Conservation (phyloP, 2,888 invertebrate species). For the Rhagonycha fulva region DNA sequence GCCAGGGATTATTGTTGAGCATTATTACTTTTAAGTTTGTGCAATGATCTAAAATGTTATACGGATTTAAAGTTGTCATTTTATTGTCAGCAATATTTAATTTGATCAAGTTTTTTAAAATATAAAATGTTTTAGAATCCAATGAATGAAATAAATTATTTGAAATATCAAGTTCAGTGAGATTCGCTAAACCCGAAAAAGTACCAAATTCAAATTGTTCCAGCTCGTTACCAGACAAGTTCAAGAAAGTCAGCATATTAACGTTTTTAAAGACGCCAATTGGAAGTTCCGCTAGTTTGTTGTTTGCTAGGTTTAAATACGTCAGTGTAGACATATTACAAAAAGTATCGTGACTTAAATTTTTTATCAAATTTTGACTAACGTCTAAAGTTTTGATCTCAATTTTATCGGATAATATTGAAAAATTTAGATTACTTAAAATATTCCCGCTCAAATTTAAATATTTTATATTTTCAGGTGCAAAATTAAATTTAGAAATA, state of each 20-base stretch:
- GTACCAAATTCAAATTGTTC: not conserved
- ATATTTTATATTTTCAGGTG: not conserved
- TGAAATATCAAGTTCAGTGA: not conserved
- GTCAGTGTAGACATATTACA: not conserved
- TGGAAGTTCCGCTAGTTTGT: not conserved
- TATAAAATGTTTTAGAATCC: not conserved
- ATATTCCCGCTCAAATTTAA: slow-evolving; percentile 3
- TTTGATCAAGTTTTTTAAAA: not conserved
- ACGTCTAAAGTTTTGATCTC: not conserved
- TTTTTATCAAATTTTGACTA: not conserved
- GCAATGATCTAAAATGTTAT: not conserved
- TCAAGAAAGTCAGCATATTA: not conserved
- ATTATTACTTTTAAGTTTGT: not conserved
- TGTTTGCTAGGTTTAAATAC: not conserved
- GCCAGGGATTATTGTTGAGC: not conserved
- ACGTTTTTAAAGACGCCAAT: not conserved
- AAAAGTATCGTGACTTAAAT: not conserved
- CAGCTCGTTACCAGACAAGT: not conserved
- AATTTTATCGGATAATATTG: not conserved
- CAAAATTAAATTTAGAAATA: not conserved
- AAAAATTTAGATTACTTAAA: not conserved
- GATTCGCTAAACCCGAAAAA: not conserved
- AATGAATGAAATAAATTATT: not conserved
- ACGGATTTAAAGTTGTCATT: not conserved
- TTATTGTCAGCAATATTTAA: not conserved